Conservation (phyloP, 2,888 invertebrate species). For the Agrochola macilenta region DNA sequence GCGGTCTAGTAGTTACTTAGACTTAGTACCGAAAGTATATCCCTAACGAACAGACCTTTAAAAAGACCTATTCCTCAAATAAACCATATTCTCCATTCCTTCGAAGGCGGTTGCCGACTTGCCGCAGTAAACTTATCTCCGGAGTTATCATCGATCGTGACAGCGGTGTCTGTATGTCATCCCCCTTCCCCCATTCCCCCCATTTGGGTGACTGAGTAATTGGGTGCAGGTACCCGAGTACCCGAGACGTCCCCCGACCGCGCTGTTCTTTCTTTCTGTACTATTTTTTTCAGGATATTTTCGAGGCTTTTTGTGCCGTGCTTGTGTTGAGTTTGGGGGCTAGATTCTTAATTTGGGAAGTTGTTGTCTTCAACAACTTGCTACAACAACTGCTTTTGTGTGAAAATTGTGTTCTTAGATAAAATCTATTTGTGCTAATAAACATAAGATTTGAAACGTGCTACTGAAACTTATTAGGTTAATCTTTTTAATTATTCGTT, state of each 20-base stretch:
- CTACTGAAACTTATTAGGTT: background rate
- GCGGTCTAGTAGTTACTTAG: background rate
- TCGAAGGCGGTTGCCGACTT: slow-evolving; percentile 42
- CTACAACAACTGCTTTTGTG: background rate
- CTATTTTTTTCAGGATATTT: slow-evolving; percentile 50
- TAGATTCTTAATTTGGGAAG: background rate
- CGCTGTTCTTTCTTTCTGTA: slow-evolving; percentile 47
- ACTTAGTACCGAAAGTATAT: too few species aligned
- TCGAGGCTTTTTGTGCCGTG: background rate
- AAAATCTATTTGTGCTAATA: background rate
- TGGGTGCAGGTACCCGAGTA: slow-evolving; percentile 79
- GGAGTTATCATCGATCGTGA: slow-evolving; percentile 80
- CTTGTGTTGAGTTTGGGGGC: slow-evolving; percentile 5
- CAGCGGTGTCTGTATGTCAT: slow-evolving; percentile 78
- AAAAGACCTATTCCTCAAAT: slow-evolving; percentile 21
- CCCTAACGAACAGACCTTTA: background rate
- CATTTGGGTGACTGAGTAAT: slow-evolving; percentile 81
- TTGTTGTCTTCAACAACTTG: too few species aligned
- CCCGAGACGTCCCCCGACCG: slow-evolving; percentile 60
- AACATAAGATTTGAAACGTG: background rate
- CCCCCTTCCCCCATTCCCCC: slow-evolving; percentile 67
- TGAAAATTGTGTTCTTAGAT: background rate
- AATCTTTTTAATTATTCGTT: background rate
- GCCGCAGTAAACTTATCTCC: slow-evolving; percentile 65
- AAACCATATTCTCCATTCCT: slow-evolving; percentile 41